A percentile compares a stretch with the other conserved stretches of the same genome.
Evolutionary conservation across 2,797 vertebrate species (phyloP).

Genomic region (Mormyrops boulengeri): DNA sequence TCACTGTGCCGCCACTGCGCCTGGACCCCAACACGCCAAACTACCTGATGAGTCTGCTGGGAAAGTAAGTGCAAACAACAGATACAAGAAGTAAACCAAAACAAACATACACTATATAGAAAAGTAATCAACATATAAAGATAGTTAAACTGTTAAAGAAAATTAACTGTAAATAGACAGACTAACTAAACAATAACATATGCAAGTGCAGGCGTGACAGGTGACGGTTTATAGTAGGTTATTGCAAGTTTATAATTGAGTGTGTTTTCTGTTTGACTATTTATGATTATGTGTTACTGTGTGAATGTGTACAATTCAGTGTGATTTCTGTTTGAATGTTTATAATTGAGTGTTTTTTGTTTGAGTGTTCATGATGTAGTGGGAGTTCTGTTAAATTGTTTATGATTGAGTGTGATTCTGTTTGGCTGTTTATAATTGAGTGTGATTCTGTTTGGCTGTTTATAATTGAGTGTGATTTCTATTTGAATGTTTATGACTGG

Average conservation of each 20-base stretch:
- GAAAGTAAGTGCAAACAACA: conserved; percentile 71
- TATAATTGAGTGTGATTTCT: background rate
- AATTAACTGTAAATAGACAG: too few species aligned
- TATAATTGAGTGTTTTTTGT: background rate
- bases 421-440: background rate
- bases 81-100: background rate
- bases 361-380: background rate
- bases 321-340: background rate
- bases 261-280: background rate
- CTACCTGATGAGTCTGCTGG: conserved; percentile 89
- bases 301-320: background rate
- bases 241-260: background rate
- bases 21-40: conserved; percentile 89
- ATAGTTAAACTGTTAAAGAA: too few species aligned
- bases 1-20: conserved; percentile 86
- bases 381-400: background rate
- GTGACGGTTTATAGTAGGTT: too few species aligned
- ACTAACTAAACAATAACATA: too few species aligned
- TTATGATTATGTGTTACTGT: background rate
- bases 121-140: background rate
- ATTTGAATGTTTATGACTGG: background rate
- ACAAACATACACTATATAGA: background rate
- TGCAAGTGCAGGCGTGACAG: too few species aligned
- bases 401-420: background rate
- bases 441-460: background rate